These are phyloP conservation scores for Drosophila tani DNA, from an alignment of 1,140 invertebrate species.

Conservation along the genomic window DNA sequence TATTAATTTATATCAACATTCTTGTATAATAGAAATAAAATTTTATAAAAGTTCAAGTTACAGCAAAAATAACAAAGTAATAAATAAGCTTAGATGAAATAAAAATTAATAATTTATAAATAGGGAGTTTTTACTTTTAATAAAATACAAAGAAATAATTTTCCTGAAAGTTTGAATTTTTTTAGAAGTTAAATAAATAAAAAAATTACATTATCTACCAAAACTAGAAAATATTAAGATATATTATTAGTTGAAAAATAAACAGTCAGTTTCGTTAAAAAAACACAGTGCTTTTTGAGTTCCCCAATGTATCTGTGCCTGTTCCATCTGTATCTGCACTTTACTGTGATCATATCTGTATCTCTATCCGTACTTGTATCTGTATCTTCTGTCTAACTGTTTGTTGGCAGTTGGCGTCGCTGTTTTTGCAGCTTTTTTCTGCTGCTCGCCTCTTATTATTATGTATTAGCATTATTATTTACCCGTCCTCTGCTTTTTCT, in stretches of 20 bases:
- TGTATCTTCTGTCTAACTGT: conserved; percentile 50
- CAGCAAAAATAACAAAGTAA: too few relatives aligned
- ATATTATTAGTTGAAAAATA: too few relatives aligned
- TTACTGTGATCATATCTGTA: conserved; percentile 23
- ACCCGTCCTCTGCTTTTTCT: conserved; percentile 27
- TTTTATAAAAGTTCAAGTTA: neutral
- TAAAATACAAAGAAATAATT: too few relatives aligned
- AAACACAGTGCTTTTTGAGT: neutral
- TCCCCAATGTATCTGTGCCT: neutral
- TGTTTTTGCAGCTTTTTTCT: conserved; percentile 15
- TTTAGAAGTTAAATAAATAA: too few relatives aligned
- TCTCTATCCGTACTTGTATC: conserved; percentile 11
- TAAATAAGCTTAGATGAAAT: too few relatives aligned
- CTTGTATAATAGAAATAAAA: too few relatives aligned
- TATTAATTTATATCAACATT: too few relatives aligned
- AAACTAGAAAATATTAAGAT: too few relatives aligned
- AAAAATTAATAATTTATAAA: neutral
- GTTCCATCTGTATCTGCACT: conserved; percentile 8
- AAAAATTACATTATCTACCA: too few relatives aligned
- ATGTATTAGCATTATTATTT: conserved; percentile 82
- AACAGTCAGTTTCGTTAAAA: neutral
- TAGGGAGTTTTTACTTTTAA: neutral
- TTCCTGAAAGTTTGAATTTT: neutral
- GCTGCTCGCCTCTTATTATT: conserved; percentile 60
- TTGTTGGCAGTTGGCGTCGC: conserved; percentile 34